Base-by-base conservation (phyloP, 2,113 vertebrate species). In the Glaucomys volans region DNA sequence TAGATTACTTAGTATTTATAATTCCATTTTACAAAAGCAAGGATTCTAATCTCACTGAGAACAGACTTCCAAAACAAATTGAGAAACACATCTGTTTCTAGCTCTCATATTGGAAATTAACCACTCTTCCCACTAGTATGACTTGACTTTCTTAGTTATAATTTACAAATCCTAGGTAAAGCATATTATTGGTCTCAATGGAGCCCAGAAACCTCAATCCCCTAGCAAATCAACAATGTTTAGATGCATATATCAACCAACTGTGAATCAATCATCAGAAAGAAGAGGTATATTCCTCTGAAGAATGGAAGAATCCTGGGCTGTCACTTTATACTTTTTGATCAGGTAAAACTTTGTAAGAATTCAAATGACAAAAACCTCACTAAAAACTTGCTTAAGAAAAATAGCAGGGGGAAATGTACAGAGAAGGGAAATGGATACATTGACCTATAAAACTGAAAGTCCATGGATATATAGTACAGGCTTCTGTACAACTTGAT, bases 271-370 rank as follows among this genome's bases (percentile, higher is more conserved):
- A 2, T 42, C 4, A 8, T 62, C 17, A 32, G 28, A 64, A 75
- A 84, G 11, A 71, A 59, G 24, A n/a, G 20, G 1, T 3, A 2
- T 1, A 16, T 8, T 40, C 1, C 2, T 9, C 32, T 71, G 35
- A 83, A 30, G 24, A 82, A 69, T 18, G 17, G 10, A 57, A 77
- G 13, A 37, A 22, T 1, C 0, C 2, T 30, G 2, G 17, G 13
- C 8, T 57, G 16, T 13, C 7, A 85, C 2, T 40, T 71, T 35
- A 69, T n/a, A 18, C 40, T 44, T 62, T 59, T 35, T 50, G 8
- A 40, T 52, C 2, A 42, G 3, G 24, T 47, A 50, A 77, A 32
- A 64, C 14, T 30, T 87, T 57, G 84, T 32, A 40, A 75, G 59
- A 24, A 30, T 42, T 6, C 20, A 91, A 76, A 64, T 92, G n/a